Conservation (phyloP, 2,888 invertebrate species). For the Tenthredo scrophulariae region DNA sequence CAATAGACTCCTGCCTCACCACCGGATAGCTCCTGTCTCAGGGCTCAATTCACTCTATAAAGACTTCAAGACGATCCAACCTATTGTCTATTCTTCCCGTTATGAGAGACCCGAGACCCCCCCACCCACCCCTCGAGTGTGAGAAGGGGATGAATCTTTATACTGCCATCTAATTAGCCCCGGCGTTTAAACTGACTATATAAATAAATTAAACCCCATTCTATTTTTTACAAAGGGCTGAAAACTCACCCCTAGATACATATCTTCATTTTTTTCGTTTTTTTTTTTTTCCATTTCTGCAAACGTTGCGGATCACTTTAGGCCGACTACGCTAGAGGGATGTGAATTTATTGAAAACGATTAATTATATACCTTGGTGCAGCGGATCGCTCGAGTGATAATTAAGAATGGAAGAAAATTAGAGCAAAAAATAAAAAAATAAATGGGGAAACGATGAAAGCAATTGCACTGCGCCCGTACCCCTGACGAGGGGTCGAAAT, state of each 20-base stretch:
- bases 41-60: conserved; percentile 47
- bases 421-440: conserved; percentile 50
- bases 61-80: conserved; percentile 45
- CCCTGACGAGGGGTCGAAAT: neutral
- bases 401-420: conserved; percentile 44
- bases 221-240: conserved; percentile 28
- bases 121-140: neutral
- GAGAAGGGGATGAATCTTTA: conserved; percentile 27
- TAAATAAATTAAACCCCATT: conserved; percentile 72
- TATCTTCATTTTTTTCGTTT: neutral
- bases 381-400: neutral
- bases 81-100: conserved; percentile 51
- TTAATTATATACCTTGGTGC: neutral
- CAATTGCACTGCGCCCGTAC: neutral
- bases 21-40: conserved; percentile 36
- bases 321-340: neutral
- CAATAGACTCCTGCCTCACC: conserved; percentile 41
- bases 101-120: conserved; percentile 2
- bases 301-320: too few species aligned
- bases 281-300: neutral
- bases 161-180: conserved; percentile 73
- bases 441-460: conserved; percentile 19
- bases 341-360: conserved; percentile 7
- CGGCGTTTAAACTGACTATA: conserved; percentile 70
- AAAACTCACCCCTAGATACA: neutral